Percentiles rank a stretch among this genome's conserved stretches.
phyloP scores from a whole-genome alignment of 2,888 invertebrate species.

The Camptogramma bilineatum region DNA sequence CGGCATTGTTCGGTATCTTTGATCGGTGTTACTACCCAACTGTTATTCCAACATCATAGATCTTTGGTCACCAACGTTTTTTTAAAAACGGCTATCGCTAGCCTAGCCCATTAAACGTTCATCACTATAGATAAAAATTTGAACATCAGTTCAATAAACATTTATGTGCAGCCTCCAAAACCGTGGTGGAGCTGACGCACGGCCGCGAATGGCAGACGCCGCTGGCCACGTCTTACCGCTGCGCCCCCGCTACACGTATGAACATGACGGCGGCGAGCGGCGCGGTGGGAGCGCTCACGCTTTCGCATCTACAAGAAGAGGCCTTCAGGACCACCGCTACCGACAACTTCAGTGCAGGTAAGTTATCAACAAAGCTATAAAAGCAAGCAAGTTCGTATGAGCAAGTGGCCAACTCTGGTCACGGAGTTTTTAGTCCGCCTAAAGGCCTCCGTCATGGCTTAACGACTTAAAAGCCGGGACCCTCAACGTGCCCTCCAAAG shows the following conservation, averaged over 20 bases:
- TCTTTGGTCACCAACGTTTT: too few relatives aligned
- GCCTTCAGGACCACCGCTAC: slow-evolving; percentile 87
- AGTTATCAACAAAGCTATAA: slow-evolving; percentile 48
- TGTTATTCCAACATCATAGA: too few relatives aligned
- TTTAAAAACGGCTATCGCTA: too few relatives aligned
- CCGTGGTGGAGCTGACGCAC: slow-evolving; percentile 78
- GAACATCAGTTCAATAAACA: neutral
- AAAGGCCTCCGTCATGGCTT: too few relatives aligned
- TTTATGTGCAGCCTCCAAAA: slow-evolving; percentile 51
- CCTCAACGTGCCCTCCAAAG: too few relatives aligned
- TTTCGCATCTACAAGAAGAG: slow-evolving; percentile 89
- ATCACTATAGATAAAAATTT: neutral
- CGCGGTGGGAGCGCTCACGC: slow-evolving; percentile 76
- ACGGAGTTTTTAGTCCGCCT: too few relatives aligned
- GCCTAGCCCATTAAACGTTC: too few relatives aligned
- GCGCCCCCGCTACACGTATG: slow-evolving; percentile 85
- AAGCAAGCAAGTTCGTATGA: too few relatives aligned
- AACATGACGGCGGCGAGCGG: slow-evolving; percentile 74
- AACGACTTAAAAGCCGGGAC: too few relatives aligned
- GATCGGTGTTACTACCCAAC: too few relatives aligned
- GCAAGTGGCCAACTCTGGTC: too few relatives aligned
- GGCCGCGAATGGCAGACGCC: slow-evolving; percentile 85
- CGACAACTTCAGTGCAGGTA: slow-evolving; percentile 87
- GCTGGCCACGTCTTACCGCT: slow-evolving; percentile 90
- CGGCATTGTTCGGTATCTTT: too few relatives aligned